These are phyloP conservation scores for Karalla daura DNA, from an alignment of 2,797 vertebrate genomes.

Conservation along the genomic window DNA sequence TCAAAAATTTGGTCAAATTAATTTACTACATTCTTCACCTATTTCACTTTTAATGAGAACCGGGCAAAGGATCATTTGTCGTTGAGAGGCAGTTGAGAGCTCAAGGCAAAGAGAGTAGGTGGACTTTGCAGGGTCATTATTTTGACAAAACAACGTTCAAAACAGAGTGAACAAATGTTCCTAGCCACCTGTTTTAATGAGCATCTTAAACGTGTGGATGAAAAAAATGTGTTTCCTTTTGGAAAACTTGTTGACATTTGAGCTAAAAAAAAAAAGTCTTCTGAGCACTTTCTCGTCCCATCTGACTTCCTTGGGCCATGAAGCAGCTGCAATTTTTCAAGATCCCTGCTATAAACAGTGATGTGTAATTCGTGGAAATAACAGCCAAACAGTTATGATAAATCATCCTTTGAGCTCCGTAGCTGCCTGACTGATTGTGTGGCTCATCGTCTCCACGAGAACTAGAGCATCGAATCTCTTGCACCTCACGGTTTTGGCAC, in stretches of 20 bases:
- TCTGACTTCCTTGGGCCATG: not conserved
- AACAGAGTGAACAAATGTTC: not conserved
- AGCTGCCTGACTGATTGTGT: not conserved
- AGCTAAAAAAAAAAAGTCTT: too few species aligned
- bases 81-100: not conserved
- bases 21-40: not conserved
- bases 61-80: not conserved
- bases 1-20: not conserved
- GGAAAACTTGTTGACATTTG: too few species aligned
- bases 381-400: not conserved
- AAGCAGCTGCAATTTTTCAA: not conserved
- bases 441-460: not conserved
- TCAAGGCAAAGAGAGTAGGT: not conserved
- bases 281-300: not conserved
- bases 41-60: not conserved
- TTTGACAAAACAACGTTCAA: not conserved
- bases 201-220: not conserved
- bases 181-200: not conserved
- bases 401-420: not conserved
- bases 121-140: not conserved
- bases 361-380: not conserved
- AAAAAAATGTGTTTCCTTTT: not conserved
- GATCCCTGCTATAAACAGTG: not conserved
- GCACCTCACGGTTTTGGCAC: conserved; percentile 1
- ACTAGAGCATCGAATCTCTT: not conserved